These are phyloP conservation scores for Thelaira solivaga DNA, from an alignment of 2,888 invertebrate species.

Conservation along the genomic window DNA sequence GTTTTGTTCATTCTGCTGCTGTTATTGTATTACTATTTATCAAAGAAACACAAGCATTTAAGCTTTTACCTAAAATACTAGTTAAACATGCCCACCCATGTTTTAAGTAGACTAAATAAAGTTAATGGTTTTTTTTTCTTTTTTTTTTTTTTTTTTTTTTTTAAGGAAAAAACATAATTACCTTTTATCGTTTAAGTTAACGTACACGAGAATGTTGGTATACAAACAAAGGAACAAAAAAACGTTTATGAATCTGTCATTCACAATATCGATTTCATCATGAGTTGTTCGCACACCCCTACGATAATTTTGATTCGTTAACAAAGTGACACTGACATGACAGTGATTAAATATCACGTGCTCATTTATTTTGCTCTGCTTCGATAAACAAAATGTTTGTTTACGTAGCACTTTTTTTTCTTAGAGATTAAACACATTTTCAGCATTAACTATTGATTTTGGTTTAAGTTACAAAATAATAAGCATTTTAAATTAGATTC, in stretches of 20 bases:
- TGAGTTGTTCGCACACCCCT: slow-evolving; percentile 27
- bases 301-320: slow-evolving; percentile 35
- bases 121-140: slow-evolving; percentile 55
- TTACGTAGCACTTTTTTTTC: slow-evolving; percentile 13
- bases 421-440: slow-evolving; percentile 21
- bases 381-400: background rate
- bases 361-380: slow-evolving; percentile 1
- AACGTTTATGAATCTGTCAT: slow-evolving; percentile 49
- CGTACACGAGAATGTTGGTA: slow-evolving; percentile 2
- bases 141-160: too few species aligned
- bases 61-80: slow-evolving; percentile 51
- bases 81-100: background rate
- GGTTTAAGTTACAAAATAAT: slow-evolving; percentile 45
- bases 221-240: background rate
- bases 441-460: slow-evolving; percentile 34
- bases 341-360: slow-evolving; percentile 63
- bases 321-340: slow-evolving; percentile 60
- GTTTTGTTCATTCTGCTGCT: slow-evolving; percentile 5
- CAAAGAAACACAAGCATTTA: slow-evolving; percentile 54
- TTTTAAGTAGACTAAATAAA: background rate
- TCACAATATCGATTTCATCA: slow-evolving; percentile 58
- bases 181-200: slow-evolving; percentile 42
- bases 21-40: slow-evolving; percentile 26
- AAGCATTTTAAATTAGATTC: background rate
- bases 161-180: slow-evolving; percentile 51